Conservation (phyloP, 92 coral and sea anemone species). For the Bergia sp. region DNA sequence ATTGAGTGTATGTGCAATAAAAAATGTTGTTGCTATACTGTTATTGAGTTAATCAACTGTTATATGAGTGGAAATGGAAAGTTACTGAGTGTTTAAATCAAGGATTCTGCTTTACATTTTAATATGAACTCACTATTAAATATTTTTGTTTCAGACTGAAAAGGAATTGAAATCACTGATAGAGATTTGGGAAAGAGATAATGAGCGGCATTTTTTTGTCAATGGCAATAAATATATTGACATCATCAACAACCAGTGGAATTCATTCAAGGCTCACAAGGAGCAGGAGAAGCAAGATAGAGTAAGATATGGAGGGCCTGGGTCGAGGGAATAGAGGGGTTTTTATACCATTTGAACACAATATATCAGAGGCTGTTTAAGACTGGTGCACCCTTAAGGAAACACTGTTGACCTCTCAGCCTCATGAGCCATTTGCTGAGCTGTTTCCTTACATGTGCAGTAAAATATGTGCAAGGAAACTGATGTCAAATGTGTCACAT, state of each 20-base stretch:
- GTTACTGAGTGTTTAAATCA: not conserved
- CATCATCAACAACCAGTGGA: slow-evolving; percentile 83
- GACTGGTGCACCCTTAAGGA: too few species aligned
- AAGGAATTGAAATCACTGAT: slow-evolving; percentile 70
- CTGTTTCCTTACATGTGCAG: too few species aligned
- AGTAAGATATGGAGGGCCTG: slow-evolving; percentile 4
- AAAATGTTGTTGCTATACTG: too few species aligned
- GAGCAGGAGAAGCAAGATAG: slow-evolving; percentile 70
- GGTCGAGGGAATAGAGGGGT: not conserved
- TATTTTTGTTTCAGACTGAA: slow-evolving; percentile 60
- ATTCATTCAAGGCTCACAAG: slow-evolving; percentile 71
- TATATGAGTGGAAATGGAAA: too few species aligned
- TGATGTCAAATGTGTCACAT: too few species aligned
- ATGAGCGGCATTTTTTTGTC: slow-evolving; percentile 79
- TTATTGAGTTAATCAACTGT: too few species aligned
- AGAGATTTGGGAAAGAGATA: slow-evolving; percentile 81
- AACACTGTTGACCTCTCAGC: too few species aligned
- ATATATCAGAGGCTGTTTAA: too few species aligned
- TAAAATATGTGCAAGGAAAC: too few species aligned
- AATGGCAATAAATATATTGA: slow-evolving; percentile 79
- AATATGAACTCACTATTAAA: not conserved
- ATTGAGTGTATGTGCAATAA: too few species aligned
- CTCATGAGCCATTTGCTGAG: too few species aligned
- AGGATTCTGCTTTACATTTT: not conserved
- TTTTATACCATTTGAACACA: not conserved